These are phyloP conservation scores for Chondrilla cf. caribensis DNA, from an alignment of 37 sponge, comb jelly and placozoan species.

Conservation along the genomic window DNA sequence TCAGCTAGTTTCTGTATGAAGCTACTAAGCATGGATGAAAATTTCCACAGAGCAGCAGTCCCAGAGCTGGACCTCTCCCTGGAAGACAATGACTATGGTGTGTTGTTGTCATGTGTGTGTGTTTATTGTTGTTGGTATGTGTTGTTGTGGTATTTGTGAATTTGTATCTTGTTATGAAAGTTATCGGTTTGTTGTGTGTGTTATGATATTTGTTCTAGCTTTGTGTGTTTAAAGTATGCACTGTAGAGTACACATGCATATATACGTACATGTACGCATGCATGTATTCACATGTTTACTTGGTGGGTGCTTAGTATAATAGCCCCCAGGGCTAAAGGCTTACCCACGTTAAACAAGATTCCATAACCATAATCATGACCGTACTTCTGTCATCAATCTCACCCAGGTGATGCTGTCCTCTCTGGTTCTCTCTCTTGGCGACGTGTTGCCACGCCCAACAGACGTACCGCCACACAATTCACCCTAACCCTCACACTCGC, in stretches of 20 bases:
- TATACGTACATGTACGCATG: no score
- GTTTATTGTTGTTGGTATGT: no score
- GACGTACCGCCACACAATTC: slow-evolving; percentile 52
- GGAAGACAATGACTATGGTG: slow-evolving; percentile 85
- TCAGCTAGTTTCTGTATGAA: slow-evolving; percentile 48
- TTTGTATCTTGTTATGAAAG: background rate
- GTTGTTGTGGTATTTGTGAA: no score
- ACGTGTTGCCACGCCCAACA: background rate
- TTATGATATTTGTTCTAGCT: background rate
- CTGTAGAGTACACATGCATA: no score
- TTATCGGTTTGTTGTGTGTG: background rate
- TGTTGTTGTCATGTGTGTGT: no score
- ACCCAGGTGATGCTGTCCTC: slow-evolving; percentile 57
- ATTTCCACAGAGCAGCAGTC: slow-evolving; percentile 51
- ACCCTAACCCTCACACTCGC: slow-evolving; percentile 57
- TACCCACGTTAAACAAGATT: no score
- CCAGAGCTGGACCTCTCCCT: slow-evolving; percentile 62
- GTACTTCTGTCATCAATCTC: no score
- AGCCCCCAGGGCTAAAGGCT: no score
- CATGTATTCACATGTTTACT: no score
- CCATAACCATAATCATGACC: no score
- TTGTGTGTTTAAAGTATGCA: no score
- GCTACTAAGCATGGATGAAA: slow-evolving; percentile 53
- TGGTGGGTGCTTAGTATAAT: no score
- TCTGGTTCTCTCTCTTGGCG: slow-evolving; percentile 62